Conservation (phyloP, 2,888 invertebrate genomes). For the Zhuqinia jingwanae region DNA sequence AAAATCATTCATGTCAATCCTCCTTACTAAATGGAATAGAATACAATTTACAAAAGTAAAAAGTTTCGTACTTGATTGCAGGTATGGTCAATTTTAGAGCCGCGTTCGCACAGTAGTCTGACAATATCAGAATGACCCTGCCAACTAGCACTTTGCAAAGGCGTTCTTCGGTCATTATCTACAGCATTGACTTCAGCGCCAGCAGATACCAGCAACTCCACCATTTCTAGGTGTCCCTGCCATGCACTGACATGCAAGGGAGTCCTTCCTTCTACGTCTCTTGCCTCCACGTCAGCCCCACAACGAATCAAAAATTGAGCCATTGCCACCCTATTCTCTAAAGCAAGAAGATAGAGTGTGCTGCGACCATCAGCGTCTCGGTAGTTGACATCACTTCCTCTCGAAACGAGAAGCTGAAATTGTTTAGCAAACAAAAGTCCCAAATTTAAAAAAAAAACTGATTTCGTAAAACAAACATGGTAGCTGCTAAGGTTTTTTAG, state of each 20-base stretch:
- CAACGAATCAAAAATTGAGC: constrained; percentile 90
- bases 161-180: constrained; percentile 93
- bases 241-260: constrained; percentile 93
- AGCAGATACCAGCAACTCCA: constrained; percentile 90
- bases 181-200: constrained; percentile 93
- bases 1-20: constrained; percentile 3
- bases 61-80: constrained; percentile 89
- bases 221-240: constrained; percentile 98
- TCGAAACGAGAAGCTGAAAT: constrained; percentile 84
- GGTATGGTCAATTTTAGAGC: constrained; percentile 92
- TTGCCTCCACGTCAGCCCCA: constrained; percentile 90
- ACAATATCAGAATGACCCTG: constrained; percentile 95
- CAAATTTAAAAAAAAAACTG: too few relatives aligned
- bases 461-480: too few relatives aligned
- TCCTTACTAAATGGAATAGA: background rate
- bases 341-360: constrained; percentile 93
- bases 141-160: constrained; percentile 97
- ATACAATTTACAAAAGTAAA: too few relatives aligned
- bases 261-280: constrained; percentile 95
- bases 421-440: background rate
- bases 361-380: constrained; percentile 96
- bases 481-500: too few relatives aligned
- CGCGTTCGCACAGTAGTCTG: constrained; percentile 88
- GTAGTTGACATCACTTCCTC: constrained; percentile 92
- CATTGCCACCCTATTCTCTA: constrained; percentile 92